These are phyloP conservation scores for Cerastoderma edule DNA, from an alignment of 2,888 invertebrate genomes.

Conservation along the genomic window DNA sequence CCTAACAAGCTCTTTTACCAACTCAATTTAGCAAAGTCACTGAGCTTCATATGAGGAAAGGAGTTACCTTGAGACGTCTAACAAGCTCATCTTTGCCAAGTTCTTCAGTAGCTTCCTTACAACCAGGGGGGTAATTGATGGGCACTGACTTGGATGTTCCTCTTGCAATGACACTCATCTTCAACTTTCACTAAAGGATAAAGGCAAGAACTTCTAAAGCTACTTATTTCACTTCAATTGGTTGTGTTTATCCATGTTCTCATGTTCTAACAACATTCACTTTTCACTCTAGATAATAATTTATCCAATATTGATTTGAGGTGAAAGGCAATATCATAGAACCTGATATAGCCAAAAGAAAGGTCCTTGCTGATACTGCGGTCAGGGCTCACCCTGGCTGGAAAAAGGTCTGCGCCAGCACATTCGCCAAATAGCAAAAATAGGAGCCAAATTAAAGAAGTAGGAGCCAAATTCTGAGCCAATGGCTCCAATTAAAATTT, in stretches of 20 bases:
- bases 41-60: too few species aligned
- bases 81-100: slow-evolving; percentile 98
- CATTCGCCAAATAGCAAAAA: too few species aligned
- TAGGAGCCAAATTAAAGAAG: too few species aligned
- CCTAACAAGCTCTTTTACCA: too few species aligned
- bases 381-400: too few species aligned
- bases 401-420: too few species aligned
- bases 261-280: too few species aligned
- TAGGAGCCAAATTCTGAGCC: too few species aligned
- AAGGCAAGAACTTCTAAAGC: not conserved
- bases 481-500: too few species aligned
- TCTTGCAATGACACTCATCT: slow-evolving; percentile 61
- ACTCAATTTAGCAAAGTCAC: too few species aligned
- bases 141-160: slow-evolving; percentile 67
- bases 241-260: too few species aligned
- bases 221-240: not conserved
- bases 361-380: not conserved
- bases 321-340: not conserved
- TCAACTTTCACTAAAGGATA: slow-evolving; percentile 23
- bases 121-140: slow-evolving; percentile 93
- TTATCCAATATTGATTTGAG: not conserved
- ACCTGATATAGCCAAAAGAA: not conserved
- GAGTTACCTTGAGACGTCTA: slow-evolving; percentile 93
- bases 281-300: not conserved
- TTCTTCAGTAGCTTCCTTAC: slow-evolving; percentile 96